Base-by-base conservation (phyloP, 2,113 vertebrate genomes). In the Paramisgurnus dabryanus region DNA sequence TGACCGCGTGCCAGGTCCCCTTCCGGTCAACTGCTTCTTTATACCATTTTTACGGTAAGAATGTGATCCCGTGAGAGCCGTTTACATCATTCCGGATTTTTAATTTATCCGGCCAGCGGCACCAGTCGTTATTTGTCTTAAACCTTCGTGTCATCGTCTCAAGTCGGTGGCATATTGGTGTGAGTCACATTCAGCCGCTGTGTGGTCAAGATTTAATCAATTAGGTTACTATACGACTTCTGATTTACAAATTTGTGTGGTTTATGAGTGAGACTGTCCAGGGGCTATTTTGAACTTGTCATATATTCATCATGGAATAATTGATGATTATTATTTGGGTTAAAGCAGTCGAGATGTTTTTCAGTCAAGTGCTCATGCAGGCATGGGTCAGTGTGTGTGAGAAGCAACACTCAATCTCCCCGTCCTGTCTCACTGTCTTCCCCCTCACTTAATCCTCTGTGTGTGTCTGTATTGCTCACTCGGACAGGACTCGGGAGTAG, bases 261-360 rank as follows among this genome's bases (percentile, higher is more conserved):
- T 89, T 88, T 83, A 83, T 92, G 90, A 92, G 90, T 84, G 89
- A 90, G 90, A 92, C 89, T 90, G 79, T 87, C 88, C 82, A 73
- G 68, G 82, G 79, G 87, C 88, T 89, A 83, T 90, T 89, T 89
- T 89, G 84, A 90, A 86, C 85, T 89, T 89, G 89, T 91, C 91
- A 90, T 90, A 90, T 89, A 90, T 87, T 86, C 55, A 79, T 87
- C 84, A 87, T 89, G 90, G 88, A 89, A 87, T 87, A 76, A 86
- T 55, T 82, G 80, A 83, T 90, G 87, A 92, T 88, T 78, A 68
- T 78, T 81, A 81, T 67, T 74, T 79, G 72, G 43, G 64, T 70
- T 55, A 73, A 80, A 82, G 83, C 55, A 68, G 80, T 74, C 70
- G 55, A 58, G 55, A 76, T 76, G 80, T 70, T 76, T 82, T 77